Base-by-base conservation (phyloP, 2,888 invertebrate genomes). In the Tachina grossa region DNA sequence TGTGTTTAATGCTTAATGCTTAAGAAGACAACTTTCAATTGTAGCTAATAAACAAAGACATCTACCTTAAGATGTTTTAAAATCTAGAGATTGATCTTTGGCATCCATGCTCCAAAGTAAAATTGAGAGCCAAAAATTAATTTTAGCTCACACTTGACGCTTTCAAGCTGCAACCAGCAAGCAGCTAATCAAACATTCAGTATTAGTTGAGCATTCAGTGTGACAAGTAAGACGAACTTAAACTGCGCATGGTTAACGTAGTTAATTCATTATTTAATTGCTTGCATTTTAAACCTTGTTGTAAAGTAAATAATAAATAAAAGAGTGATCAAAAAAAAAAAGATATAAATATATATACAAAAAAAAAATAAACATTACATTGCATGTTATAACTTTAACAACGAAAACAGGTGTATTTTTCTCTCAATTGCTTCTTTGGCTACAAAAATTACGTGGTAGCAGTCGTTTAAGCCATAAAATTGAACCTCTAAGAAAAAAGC, bases 351-450 rank as follows among this genome's bases (percentile, higher is more conserved):
- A 31, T 57, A 57, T 57, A 47, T 71, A 14, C 22, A 41, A 55
- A 55, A 63, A 66, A 31, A 65, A 66, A 76, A 55, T 51, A 51
- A 61, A 66, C 11, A 81, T 68, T 47, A 41, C 8, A 72, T 71
- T 63, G 53, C 31, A 47, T 77, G 65, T 53, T 77, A 41, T 71
- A 31, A 31, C 39, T 74, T 51, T 53, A 31, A 68, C 57, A 53
- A 77, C 14, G n/a, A 53, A 83, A 83, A 65, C 53, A 75, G 66
- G 71, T 83, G 83, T 41, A 55, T 82, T 65, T 14, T 57, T 66
- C 49, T 59, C 47, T 43, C 8, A 49, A 16, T 47, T 41, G 19
- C n/a, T 74, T 51, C 13, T 53, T 66, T 9, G 8, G 13, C 47
- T 49, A 31, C 2, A 31, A 57, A 57, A 22, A 57, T 19, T 49